Evolutionary conservation across 2,113 vertebrate genomes (phyloP).

Genomic region (Ellobius talpinus): DNA sequence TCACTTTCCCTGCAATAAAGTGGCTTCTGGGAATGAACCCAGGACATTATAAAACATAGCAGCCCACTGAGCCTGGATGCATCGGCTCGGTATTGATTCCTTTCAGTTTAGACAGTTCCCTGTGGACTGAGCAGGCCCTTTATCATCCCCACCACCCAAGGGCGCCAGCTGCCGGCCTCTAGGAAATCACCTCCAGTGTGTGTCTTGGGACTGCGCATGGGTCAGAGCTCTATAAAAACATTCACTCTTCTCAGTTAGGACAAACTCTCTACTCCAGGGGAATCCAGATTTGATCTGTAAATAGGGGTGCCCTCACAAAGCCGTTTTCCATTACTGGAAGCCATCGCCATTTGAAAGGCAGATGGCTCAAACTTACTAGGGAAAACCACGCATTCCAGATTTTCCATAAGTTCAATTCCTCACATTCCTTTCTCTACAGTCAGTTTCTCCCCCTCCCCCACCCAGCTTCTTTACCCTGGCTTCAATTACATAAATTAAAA

Average conservation of each 20-base stretch:
- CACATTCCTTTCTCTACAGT: constrained; percentile 68
- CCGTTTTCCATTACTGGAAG: constrained; percentile 70
- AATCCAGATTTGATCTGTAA: constrained; percentile 78
- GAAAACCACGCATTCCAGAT: constrained; percentile 73
- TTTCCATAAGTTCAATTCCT: constrained; percentile 66
- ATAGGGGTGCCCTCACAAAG: constrained; percentile 75
- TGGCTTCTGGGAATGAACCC: not conserved
- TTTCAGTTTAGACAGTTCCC: not conserved
- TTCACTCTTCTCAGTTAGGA: constrained; percentile 82
- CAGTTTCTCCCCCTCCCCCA: not conserved
- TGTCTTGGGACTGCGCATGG: constrained; percentile 79
- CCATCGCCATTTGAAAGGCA: constrained; percentile 74
- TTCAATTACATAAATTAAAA: constrained; percentile 69
- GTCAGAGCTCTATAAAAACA: constrained; percentile 89
- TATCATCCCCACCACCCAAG: not conserved
- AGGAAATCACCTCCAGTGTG: constrained; percentile 74
- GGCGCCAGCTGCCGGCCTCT: constrained; percentile 20
- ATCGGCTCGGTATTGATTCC: not conserved
- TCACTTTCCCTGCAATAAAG: not conserved
- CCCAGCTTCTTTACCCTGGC: constrained; percentile 32
- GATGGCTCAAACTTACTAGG: constrained; percentile 67
- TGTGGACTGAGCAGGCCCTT: not conserved
- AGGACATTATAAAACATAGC: not conserved
- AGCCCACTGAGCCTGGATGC: not conserved
- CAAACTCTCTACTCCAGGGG: constrained; percentile 82